phyloP scores from a whole-genome alignment of 2,113 vertebrate genomes.

The Candoia aspera region DNA sequence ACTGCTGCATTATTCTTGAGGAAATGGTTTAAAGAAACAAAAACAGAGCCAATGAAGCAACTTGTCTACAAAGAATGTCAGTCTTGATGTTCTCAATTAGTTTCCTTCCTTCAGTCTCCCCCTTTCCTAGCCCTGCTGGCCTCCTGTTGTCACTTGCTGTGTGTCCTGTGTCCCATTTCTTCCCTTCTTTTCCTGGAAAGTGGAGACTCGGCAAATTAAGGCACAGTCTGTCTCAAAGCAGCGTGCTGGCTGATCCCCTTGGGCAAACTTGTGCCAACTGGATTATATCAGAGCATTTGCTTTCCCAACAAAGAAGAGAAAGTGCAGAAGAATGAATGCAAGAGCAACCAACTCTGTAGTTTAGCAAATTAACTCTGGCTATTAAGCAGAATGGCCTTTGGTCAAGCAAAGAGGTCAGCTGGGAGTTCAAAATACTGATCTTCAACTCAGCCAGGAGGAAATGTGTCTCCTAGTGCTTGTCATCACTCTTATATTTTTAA shows the following conservation, averaged over 20 bases:
- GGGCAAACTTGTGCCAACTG: constrained; percentile 59
- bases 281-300: constrained; percentile 64
- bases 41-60: constrained; percentile 25
- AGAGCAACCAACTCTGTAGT: constrained; percentile 61
- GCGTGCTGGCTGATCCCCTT: constrained; percentile 39
- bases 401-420: constrained; percentile 63
- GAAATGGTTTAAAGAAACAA: constrained; percentile 16
- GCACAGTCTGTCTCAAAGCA: constrained; percentile 48
- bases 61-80: background rate
- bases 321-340: constrained; percentile 64
- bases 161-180: background rate
- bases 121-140: constrained; percentile 1
- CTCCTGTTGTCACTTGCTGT: constrained; percentile 10
- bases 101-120: constrained; percentile 2
- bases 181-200: constrained; percentile 22
- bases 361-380: constrained; percentile 71
- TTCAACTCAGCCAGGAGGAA: constrained; percentile 60
- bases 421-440: constrained; percentile 68
- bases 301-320: constrained; percentile 56
- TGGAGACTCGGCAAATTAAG: constrained; percentile 43
- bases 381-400: constrained; percentile 69
- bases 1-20: constrained; percentile 5
- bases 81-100: background rate
- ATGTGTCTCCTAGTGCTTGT: constrained; percentile 17
- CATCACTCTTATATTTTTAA: constrained; percentile 35